These are phyloP conservation scores for Bombus superbus DNA, from an alignment of 1,140 invertebrate genomes.

Conservation along the genomic window DNA sequence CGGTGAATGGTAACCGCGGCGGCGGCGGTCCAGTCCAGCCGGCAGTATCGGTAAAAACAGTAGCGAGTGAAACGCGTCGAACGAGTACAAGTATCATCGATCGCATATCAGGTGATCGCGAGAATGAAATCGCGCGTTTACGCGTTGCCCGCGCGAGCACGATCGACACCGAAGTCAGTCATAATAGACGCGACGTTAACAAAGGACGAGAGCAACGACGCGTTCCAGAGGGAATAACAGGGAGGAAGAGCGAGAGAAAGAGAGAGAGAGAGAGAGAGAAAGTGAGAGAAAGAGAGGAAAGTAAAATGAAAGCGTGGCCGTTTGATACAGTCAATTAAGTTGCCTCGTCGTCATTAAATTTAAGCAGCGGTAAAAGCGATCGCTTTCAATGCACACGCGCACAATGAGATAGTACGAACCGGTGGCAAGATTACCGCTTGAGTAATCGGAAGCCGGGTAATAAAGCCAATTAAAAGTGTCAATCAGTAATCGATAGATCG, in stretches of 20 bases:
- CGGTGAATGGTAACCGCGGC: not conserved
- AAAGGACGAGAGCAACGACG: too few relatives aligned
- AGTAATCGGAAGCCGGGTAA: conserved; percentile 15
- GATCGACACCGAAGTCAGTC: not conserved
- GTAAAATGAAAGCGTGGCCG: conserved; percentile 14
- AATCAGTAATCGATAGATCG: conserved; percentile 26
- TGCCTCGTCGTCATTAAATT: conserved; percentile 15
- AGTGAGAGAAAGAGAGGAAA: not conserved
- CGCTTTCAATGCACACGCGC: not conserved
- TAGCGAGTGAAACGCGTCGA: not conserved
- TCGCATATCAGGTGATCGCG: not conserved
- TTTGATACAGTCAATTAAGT: conserved; percentile 39
- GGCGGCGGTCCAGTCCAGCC: not conserved
- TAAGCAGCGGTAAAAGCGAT: not conserved
- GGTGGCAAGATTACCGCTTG: conserved; percentile 18
- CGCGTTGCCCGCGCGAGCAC: not conserved
- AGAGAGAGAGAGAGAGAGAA: too few relatives aligned
- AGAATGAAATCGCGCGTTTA: conserved; percentile 1
- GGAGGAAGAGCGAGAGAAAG: too few relatives aligned
- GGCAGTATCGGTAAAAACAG: not conserved
- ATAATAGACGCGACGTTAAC: not conserved
- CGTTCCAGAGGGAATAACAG: not conserved
- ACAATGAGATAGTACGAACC: conserved; percentile 42
- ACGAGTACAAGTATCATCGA: not conserved
- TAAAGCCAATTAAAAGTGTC: conserved; percentile 38